Evolutionary conservation across 1,140 invertebrate genomes (phyloP).

Genomic region (Macrobrachium rosenbergii): DNA sequence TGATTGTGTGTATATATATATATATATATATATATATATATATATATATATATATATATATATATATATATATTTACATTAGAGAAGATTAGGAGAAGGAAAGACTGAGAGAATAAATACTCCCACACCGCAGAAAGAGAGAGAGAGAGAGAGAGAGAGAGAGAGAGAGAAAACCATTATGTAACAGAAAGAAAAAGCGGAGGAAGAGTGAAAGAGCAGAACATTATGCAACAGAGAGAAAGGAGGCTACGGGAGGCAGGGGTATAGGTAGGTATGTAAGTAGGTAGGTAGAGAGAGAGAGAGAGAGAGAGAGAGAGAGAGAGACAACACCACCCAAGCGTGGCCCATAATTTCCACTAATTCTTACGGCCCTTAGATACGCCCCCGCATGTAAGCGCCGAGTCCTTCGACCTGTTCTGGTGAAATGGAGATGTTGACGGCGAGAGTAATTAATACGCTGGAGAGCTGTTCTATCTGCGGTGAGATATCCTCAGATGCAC

Average conservation of each 20-base stretch:
- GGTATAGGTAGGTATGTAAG: background rate
- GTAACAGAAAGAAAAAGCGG: background rate
- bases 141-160: background rate
- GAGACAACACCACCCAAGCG: background rate
- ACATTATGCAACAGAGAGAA: background rate
- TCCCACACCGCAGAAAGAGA: background rate
- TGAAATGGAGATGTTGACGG: too few species aligned
- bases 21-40: too few species aligned
- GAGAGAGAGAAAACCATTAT: background rate
- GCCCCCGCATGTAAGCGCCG: too few species aligned
- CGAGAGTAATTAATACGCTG: too few species aligned
- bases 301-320: conserved; percentile 32
- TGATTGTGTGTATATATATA: too few species aligned
- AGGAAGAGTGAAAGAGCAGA: background rate
- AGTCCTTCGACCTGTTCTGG: too few species aligned
- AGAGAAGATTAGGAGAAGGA: background rate
- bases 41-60: too few species aligned
- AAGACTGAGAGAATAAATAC: background rate
- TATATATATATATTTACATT: too few species aligned
- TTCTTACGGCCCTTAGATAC: too few species aligned
- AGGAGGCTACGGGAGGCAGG: background rate
- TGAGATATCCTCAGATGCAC: too few species aligned
- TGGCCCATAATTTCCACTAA: background rate
- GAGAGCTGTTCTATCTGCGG: too few species aligned
- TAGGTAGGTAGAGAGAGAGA: conserved; percentile 11